phyloP scores from a whole-genome alignment of 1,140 invertebrate species.

The Coptotermes formosanus region DNA sequence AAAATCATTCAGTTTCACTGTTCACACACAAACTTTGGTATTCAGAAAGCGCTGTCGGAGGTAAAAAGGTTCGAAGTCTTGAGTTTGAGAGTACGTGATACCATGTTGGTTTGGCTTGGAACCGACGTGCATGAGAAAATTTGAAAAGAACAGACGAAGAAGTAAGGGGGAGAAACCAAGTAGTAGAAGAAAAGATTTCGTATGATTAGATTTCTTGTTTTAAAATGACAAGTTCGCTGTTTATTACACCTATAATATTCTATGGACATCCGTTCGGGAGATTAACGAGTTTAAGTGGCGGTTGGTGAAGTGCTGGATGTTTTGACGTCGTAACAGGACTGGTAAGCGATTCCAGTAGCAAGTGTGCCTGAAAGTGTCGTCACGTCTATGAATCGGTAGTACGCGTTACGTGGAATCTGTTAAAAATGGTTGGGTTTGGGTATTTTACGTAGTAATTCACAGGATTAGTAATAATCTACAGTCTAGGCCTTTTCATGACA shows the following conservation, averaged over 20 bases:
- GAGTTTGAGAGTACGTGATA: conserved; percentile 11
- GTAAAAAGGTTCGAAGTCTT: background rate
- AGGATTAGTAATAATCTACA: too few species aligned
- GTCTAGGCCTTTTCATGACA: too few species aligned
- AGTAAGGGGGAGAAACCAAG: background rate
- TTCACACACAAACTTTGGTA: conserved; percentile 7
- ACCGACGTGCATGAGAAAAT: conserved; percentile 13
- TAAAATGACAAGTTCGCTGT: background rate
- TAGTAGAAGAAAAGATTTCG: background rate
- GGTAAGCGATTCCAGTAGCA: too few species aligned
- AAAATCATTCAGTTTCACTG: background rate
- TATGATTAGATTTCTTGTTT: background rate
- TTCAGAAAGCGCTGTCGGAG: conserved; percentile 8
- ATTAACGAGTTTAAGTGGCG: background rate
- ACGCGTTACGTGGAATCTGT: too few species aligned
- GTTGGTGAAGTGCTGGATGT: background rate
- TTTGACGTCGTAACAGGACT: background rate
- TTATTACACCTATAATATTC: background rate
- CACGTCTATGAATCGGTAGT: too few species aligned
- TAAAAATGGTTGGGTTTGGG: too few species aligned
- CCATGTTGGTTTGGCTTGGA: conserved; percentile 14
- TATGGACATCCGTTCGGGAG: background rate
- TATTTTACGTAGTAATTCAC: too few species aligned
- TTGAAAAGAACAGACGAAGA: background rate
- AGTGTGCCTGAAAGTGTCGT: too few species aligned